Evolutionary conservation across 2,113 vertebrate genomes (phyloP).

Genomic region (Anguilla japonica): DNA sequence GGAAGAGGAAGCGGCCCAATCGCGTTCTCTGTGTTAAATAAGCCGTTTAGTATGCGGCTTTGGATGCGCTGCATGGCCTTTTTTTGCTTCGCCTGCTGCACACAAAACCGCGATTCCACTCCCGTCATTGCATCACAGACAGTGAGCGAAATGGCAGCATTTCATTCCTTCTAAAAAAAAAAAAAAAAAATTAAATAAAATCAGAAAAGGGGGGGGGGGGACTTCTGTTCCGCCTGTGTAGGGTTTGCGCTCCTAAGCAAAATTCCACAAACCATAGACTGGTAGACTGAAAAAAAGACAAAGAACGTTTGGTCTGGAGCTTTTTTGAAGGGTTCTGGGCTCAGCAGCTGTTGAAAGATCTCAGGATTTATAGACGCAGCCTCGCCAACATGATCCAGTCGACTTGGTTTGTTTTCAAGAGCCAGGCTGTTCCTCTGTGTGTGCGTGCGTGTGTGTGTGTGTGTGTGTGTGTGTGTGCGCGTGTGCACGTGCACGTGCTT

Average conservation of each 20-base stretch:
- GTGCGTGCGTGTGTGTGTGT: neutral
- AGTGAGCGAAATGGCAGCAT: neutral
- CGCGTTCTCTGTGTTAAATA: constrained; percentile 26
- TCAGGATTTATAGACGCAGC: neutral
- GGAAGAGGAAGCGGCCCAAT: constrained; percentile 22
- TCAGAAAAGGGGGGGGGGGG: too few relatives aligned
- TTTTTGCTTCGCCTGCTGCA: neutral
- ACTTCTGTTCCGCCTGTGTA: neutral
- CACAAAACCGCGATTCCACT: neutral
- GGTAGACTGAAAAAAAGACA: too few relatives aligned
- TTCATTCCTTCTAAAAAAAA: neutral
- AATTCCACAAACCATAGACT: too few relatives aligned
- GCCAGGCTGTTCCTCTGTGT: neutral
- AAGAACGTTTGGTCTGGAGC: neutral
- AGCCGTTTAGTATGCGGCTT: neutral
- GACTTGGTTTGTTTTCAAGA: neutral
- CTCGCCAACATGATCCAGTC: neutral
- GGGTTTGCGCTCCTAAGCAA: neutral
- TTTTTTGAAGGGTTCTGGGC: neutral
- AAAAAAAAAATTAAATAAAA: too few relatives aligned
- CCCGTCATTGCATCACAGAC: neutral
- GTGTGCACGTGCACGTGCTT: too few relatives aligned
- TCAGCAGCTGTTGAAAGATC: neutral
- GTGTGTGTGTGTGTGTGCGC: too few relatives aligned
- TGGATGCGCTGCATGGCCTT: neutral